phyloP scores from a whole-genome alignment of 2,113 vertebrate species.

The Lichenostomus cassidix region DNA sequence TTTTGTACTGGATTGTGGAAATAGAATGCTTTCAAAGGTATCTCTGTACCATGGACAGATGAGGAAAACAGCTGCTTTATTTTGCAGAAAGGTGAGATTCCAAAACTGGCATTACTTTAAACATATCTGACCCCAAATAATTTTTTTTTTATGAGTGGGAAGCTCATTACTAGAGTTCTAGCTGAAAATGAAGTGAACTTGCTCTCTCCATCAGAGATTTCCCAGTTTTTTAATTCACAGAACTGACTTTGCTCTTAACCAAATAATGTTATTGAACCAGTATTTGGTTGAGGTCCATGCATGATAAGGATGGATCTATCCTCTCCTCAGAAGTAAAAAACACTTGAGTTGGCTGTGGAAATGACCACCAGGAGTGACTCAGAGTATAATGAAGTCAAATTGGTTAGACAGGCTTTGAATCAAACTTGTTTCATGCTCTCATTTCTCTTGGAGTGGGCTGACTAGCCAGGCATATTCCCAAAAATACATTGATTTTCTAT shows the following conservation, averaged over 20 bases:
- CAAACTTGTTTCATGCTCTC: background rate
- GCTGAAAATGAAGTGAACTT: background rate
- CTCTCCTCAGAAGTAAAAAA: background rate
- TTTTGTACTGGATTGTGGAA: background rate
- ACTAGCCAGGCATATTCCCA: background rate
- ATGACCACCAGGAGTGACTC: background rate
- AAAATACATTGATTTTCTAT: background rate
- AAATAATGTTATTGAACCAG: background rate
- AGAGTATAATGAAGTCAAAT: background rate
- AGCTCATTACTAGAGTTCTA: background rate
- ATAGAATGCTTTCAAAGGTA: background rate
- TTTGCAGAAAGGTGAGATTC: background rate
- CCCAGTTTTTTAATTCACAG: background rate
- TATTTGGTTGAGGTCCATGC: background rate
- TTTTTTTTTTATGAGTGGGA: background rate
- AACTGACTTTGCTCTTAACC: background rate
- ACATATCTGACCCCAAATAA: background rate
- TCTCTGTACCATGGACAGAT: background rate
- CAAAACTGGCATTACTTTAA: background rate
- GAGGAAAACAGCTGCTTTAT: background rate
- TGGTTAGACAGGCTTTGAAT: background rate
- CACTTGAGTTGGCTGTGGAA: background rate
- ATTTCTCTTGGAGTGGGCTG: background rate
- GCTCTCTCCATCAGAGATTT: background rate
- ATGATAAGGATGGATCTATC: background rate